phyloP scores from a whole-genome alignment of 2,113 vertebrate genomes.

The Tachysurus fulvidraco region DNA sequence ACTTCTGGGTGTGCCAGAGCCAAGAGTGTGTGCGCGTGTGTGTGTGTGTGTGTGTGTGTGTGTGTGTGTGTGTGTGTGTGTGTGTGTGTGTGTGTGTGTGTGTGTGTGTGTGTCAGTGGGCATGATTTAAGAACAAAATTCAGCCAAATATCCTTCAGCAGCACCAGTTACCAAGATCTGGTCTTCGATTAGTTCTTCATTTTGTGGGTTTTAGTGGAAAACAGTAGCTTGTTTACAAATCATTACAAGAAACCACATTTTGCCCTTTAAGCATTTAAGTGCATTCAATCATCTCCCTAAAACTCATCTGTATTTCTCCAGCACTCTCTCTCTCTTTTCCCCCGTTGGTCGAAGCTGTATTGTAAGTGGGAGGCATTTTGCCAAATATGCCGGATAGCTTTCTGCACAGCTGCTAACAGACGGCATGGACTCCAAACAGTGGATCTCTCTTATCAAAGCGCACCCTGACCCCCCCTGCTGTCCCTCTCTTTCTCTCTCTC shows the following conservation, averaged over 20 bases:
- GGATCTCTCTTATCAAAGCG: slow-evolving; percentile 69
- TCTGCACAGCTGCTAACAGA: slow-evolving; percentile 75
- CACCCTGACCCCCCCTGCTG: slow-evolving; percentile 19
- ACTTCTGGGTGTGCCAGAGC: not conserved
- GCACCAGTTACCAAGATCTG: not conserved
- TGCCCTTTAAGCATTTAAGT: slow-evolving; percentile 54
- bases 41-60: not conserved
- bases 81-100: not conserved
- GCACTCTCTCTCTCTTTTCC: slow-evolving; percentile 44
- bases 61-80: not conserved
- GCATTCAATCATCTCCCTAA: slow-evolving; percentile 52
- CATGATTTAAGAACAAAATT: not conserved
- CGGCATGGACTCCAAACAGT: slow-evolving; percentile 67
- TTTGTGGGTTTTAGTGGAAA: slow-evolving; percentile 38
- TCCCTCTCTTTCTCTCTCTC: slow-evolving; percentile 25
- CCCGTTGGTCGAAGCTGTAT: slow-evolving; percentile 54
- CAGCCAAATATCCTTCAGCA: not conserved
- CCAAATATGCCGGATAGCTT: slow-evolving; percentile 71
- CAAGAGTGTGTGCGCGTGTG: not conserved
- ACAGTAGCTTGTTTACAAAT: slow-evolving; percentile 59
- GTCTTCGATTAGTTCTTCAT: not conserved
- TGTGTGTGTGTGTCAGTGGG: not conserved
- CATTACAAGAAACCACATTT: slow-evolving; percentile 16
- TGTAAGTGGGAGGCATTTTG: slow-evolving; percentile 55
- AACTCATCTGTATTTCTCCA: not conserved